phyloP scores from a whole-genome alignment of 1,140 invertebrate species.

The Solenopsis fugax region DNA sequence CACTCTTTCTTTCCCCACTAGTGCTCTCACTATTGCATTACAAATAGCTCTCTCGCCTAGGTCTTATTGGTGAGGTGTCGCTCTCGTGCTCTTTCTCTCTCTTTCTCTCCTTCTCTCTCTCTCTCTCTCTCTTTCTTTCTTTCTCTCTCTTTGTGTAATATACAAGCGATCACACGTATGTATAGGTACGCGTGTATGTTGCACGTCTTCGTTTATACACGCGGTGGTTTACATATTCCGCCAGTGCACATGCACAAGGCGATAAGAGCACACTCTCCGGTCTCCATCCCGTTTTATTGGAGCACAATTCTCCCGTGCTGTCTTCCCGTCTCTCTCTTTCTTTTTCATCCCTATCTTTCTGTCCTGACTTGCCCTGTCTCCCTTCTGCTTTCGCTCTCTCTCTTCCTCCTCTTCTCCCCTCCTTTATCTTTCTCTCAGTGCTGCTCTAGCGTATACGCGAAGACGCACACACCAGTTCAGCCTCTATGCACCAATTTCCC shows the following conservation, averaged over 20 bases:
- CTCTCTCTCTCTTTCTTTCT: constrained; percentile 37
- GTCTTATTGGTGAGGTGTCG: constrained; percentile 75
- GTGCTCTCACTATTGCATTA: constrained; percentile 82
- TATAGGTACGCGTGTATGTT: constrained; percentile 1
- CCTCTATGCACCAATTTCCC: constrained; percentile 9
- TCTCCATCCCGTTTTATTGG: constrained; percentile 59
- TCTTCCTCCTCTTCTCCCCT: constrained; percentile 13
- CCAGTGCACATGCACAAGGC: constrained; percentile 72
- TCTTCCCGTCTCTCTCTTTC: constrained; percentile 51
- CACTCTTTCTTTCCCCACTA: constrained; percentile 68
- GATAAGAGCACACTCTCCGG: constrained; percentile 65
- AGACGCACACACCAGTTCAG: constrained; percentile 33
- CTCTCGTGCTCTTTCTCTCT: constrained; percentile 62
- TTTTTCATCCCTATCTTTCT: constrained; percentile 3
- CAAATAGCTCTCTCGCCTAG: constrained; percentile 84
- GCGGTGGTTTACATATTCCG: constrained; percentile 49
- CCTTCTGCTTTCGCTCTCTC: constrained; percentile 1
- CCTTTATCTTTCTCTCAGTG: constrained; percentile 40
- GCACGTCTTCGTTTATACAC: not conserved
- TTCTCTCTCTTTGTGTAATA: constrained; percentile 24
- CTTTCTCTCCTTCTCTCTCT: constrained; percentile 10
- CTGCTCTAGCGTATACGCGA: constrained; percentile 13
- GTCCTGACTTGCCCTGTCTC: not conserved
- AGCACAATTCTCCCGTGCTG: constrained; percentile 25
- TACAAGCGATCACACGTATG: constrained; percentile 39